These are phyloP conservation scores for Diplolepis rosae DNA, from an alignment of 2,888 invertebrate genomes.

Conservation along the genomic window DNA sequence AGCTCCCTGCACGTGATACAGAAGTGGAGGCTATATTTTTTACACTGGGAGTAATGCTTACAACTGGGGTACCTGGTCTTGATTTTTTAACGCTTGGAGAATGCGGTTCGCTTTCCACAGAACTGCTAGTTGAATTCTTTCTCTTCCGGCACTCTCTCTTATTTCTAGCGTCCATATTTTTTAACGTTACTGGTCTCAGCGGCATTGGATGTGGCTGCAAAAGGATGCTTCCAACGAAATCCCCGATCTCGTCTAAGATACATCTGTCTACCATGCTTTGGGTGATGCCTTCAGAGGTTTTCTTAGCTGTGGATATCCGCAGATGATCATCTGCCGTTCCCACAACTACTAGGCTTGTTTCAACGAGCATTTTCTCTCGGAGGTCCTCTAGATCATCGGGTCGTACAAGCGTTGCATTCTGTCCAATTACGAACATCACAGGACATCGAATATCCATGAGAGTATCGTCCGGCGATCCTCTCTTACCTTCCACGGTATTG, in stretches of 20 bases:
- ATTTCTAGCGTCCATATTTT: slow-evolving; percentile 32
- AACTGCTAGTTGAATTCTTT: slow-evolving; percentile 75
- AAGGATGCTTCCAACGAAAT: slow-evolving; percentile 79
- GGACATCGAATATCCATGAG: slow-evolving; percentile 84
- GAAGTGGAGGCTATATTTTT: slow-evolving; percentile 2
- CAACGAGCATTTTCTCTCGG: slow-evolving; percentile 84
- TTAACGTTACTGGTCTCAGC: slow-evolving; percentile 62
- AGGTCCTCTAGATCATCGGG: slow-evolving; percentile 86
- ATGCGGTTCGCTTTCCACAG: slow-evolving; percentile 75
- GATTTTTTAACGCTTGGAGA: slow-evolving; percentile 74
- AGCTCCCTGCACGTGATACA: neutral
- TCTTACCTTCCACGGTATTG: slow-evolving; percentile 81
- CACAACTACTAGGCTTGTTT: slow-evolving; percentile 84
- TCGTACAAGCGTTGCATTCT: slow-evolving; percentile 80
- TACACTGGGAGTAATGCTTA: neutral
- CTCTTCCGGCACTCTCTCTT: slow-evolving; percentile 67
- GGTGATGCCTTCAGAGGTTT: slow-evolving; percentile 83
- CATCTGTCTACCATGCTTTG: slow-evolving; percentile 87
- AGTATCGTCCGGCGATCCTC: slow-evolving; percentile 86
- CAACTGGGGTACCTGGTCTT: slow-evolving; percentile 62
- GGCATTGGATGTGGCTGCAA: slow-evolving; percentile 78
- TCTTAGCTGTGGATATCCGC: slow-evolving; percentile 81
- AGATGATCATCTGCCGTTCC: slow-evolving; percentile 87
- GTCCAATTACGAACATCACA: slow-evolving; percentile 86
- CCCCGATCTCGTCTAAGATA: slow-evolving; percentile 82